These are phyloP conservation scores for Temnopleurus reevesii DNA, from an alignment of 53 echinoderm and acorn worm genomes.

Conservation along the genomic window DNA sequence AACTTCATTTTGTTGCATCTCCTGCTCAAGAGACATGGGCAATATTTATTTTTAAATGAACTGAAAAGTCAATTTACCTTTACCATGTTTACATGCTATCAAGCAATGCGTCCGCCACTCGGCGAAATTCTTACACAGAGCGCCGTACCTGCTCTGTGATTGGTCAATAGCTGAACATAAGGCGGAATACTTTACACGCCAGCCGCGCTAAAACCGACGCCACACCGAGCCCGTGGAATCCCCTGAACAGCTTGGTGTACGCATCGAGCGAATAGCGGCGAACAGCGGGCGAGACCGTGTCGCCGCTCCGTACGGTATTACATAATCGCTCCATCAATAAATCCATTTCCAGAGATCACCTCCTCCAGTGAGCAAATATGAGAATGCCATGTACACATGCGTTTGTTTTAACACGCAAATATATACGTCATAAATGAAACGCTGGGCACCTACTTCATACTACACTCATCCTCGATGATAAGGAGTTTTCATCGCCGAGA, in stretches of 20 bases:
- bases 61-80: not conserved
- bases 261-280: not conserved
- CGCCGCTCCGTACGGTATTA: conserved; percentile 44
- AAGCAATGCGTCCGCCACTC: not conserved
- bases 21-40: too few species aligned
- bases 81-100: not conserved
- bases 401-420: conserved; percentile 42
- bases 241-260: not conserved
- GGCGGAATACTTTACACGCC: not conserved
- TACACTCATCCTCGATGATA: not conserved
- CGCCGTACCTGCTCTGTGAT: not conserved
- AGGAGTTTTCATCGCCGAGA: not conserved
- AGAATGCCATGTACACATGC: conserved; percentile 34
- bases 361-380: conserved; percentile 11
- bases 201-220: not conserved
- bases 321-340: conserved; percentile 48
- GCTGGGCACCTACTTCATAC: not conserved
- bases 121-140: too few species aligned
- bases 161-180: conserved; percentile 14
- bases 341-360: conserved; percentile 46
- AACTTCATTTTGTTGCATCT: too few species aligned
- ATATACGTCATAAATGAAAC: not conserved
- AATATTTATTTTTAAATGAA: not conserved
- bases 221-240: too few species aligned
- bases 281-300: not conserved